phyloP scores from a whole-genome alignment of 2,797 vertebrate genomes.

The Pseudomugil tenellus region DNA sequence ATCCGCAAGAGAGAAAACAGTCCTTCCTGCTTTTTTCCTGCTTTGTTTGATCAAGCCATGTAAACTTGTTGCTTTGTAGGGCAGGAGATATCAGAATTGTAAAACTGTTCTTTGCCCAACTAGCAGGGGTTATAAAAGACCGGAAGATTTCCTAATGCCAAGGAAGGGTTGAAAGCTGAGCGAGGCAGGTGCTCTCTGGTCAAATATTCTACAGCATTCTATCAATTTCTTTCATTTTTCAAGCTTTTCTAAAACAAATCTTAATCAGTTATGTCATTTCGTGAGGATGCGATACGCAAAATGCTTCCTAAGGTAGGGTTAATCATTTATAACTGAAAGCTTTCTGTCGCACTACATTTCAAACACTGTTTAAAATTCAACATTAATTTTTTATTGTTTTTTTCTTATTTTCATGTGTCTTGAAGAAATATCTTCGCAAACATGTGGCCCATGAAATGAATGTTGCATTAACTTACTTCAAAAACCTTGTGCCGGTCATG shows the following conservation, averaged over 20 bases:
- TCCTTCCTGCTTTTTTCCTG: background rate
- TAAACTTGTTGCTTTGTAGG: constrained; percentile 26
- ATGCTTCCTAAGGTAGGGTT: constrained; percentile 78
- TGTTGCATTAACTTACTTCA: constrained; percentile 84
- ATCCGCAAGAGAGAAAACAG: background rate
- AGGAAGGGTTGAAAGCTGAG: background rate
- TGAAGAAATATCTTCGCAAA: constrained; percentile 84
- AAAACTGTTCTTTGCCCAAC: constrained; percentile 32
- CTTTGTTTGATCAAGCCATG: constrained; percentile 21
- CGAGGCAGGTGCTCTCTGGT: background rate
- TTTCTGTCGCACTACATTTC: background rate
- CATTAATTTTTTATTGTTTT: background rate
- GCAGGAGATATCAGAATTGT: constrained; percentile 31
- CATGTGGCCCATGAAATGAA: constrained; percentile 87
- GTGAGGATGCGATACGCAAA: constrained; percentile 49
- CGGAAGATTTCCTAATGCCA: constrained; percentile 28
- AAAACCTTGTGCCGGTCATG: constrained; percentile 87
- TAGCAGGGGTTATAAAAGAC: constrained; percentile 45
- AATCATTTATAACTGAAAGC: background rate
- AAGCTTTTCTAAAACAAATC: background rate
- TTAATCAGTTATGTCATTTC: constrained; percentile 41
- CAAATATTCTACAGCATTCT: background rate
- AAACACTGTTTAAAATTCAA: background rate
- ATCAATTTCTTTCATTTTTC: background rate
- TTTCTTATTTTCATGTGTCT: constrained; percentile 3